Evolutionary conservation across 2,797 vertebrate species (phyloP).

Genomic region (Pagetopsis macropterus): DNA sequence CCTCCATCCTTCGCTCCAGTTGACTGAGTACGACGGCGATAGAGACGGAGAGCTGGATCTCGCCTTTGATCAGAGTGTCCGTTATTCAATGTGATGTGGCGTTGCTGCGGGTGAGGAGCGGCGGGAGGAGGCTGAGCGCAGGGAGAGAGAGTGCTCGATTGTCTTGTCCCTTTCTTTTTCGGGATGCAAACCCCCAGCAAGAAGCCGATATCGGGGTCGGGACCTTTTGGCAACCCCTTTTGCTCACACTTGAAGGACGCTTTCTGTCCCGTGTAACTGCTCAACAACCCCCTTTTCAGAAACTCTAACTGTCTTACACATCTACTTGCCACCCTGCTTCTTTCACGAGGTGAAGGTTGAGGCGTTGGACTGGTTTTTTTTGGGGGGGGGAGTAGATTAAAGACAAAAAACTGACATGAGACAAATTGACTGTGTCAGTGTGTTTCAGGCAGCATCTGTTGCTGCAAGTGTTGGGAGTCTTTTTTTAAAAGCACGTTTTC

Average conservation of each 20-base stretch:
- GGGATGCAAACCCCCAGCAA: conserved; percentile 59
- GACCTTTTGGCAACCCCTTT: conserved; percentile 56
- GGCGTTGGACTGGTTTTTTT: neutral
- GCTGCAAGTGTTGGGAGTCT: conserved; percentile 33
- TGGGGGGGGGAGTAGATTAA: conserved; percentile 44
- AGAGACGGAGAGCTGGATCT: conserved; percentile 54
- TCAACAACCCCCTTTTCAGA: conserved; percentile 43
- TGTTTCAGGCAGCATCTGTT: conserved; percentile 66
- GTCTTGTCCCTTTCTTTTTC: conserved; percentile 73
- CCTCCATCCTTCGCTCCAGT: conserved; percentile 69
- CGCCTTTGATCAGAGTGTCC: conserved; percentile 78
- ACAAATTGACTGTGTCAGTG: conserved; percentile 62
- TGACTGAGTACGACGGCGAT: conserved; percentile 48
- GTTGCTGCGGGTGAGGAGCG: conserved; percentile 43
- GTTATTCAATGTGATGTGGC: conserved; percentile 76
- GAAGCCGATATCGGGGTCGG: conserved; percentile 62
- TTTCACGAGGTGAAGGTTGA: conserved; percentile 30
- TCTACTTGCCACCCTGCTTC: conserved; percentile 32
- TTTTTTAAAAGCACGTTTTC: conserved; percentile 30
- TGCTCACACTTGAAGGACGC: conserved; percentile 59
- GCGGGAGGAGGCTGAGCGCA: conserved; percentile 24
- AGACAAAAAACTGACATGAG: conserved; percentile 53
- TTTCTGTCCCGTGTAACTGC: conserved; percentile 47
- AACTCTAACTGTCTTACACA: conserved; percentile 56
- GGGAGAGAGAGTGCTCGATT: conserved; percentile 73